Base-by-base conservation (phyloP, 2,113 vertebrate genomes). In the Apteryx owenii region DNA sequence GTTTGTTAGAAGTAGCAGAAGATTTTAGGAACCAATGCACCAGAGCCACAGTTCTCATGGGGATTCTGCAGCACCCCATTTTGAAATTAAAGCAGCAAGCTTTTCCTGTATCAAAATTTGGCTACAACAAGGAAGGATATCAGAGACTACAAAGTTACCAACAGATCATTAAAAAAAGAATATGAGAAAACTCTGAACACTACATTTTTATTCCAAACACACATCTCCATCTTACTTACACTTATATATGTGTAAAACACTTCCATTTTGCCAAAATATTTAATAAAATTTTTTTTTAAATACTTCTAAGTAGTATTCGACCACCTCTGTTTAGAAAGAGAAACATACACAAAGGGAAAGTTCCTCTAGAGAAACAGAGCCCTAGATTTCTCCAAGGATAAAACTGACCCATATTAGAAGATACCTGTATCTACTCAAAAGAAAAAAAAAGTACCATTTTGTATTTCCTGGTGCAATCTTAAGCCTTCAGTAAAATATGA, bases 371-470 rank as follows among this genome's bases (percentile, higher is more conserved):
- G 38, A 79, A 5, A 19, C 4, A 42, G 22, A 70, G 22, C 19
- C 68, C 13, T 58, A 58, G 1, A 90, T 20, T 83, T 77, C 25
- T 54, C 48, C 22, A 62, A 12, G 26, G 53, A 81, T 90, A 21
- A 33, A 36, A 38, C 20, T 36, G 7, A 48, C 20, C 53, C 20
- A 26, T n/a, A 76, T 56, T n/a, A 28, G 4, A 85, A 84, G 7
- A 14, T 2, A 81, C 0, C 7, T 26, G 8, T 7, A 61, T 4
- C 13, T 28, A 48, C 0, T 0, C 51, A 70, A 88, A 81, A 56
- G 10, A 26, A 86, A 8, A 10, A 85, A 76, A 50, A 15, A 38
- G 29, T 18, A 0, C 28, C 2, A 65, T 25, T 54, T 29, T 60
- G 1, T 22, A 23, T 16, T 26, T 56, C 31, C 6, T 33, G 23